Base-by-base conservation (phyloP, 2,797 vertebrate genomes). In the Karalla daura region DNA sequence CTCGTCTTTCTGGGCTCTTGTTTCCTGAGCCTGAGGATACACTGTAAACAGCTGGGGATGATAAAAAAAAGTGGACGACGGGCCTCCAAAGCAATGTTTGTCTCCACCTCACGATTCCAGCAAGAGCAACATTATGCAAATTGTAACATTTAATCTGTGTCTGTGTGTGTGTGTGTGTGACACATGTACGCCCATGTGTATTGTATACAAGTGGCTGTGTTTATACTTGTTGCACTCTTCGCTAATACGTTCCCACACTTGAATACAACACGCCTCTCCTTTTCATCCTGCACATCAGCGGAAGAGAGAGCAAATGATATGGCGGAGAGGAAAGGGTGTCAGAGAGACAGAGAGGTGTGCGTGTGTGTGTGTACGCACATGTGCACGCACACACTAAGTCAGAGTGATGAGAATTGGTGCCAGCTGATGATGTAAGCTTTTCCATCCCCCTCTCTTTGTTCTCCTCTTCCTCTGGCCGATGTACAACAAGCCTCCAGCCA, bases 401-500 rank as follows among this genome's bases (percentile, higher is more conserved):
- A 56, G 71, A 88, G 70, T 24, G 74, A 84, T 78, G 85, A 76
- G 74, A 80, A 71, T 59, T 53, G 72, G 59, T 81, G 86, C 78
- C 86, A 88, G 75, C 70, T 80, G 81, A 88, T 87, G 85, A 88
- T 85, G 83, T 86, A 87, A 86, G 80, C 87, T 86, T 86, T 86
- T 84, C 78, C 88, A 87, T 68, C 80, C 76, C 72, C 56, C 54
- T 76, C 54, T 66, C 15, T 87, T 88, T 89, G 81, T 87, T 86
- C 84, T 81, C 55, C 66, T 81, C 80, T 87, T 78, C 74, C 63
- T 77, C 73, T 80, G 74, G 69, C 77, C 15, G 28, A 58, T 41
- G 70, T 68, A 76, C 82, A 80, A 80, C 74, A 76, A 71, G 78
- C 78, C 74, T 79, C 63, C 13, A 85, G 78, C 77, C 75, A 47